Percentiles rank a stretch among this genome's conserved stretches.
Conservation (phyloP, 2,113 vertebrate genomes). For the Elaphurus davidianus region DNA sequence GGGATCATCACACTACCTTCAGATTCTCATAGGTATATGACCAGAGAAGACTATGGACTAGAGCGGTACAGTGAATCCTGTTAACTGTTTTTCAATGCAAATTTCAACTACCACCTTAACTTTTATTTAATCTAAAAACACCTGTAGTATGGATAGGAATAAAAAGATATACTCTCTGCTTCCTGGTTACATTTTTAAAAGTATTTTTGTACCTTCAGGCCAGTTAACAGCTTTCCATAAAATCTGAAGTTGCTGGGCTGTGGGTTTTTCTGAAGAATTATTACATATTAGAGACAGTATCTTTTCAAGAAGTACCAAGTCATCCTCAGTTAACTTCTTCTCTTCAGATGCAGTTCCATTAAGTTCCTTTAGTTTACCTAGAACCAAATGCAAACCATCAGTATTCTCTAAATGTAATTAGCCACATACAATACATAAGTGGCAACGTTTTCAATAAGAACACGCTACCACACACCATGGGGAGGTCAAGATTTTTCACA, state of each 20-base stretch:
- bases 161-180: neutral
- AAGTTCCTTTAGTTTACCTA: constrained; percentile 93
- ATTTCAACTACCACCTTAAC: neutral
- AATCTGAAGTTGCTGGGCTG: constrained; percentile 88
- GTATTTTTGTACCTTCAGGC: constrained; percentile 89
- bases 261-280: constrained; percentile 82
- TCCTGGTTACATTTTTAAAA: neutral
- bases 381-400: constrained; percentile 49
- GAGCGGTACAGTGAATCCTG: neutral
- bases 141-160: neutral
- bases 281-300: constrained; percentile 85
- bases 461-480: neutral
- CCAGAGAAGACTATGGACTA: neutral
- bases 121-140: constrained; percentile 25
- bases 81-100: neutral
- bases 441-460: neutral
- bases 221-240: constrained; percentile 94
- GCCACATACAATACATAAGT: neutral
- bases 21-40: neutral
- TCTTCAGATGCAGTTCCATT: constrained; percentile 83
- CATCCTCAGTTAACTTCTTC: constrained; percentile 85
- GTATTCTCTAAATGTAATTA: neutral
- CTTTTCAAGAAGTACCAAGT: constrained; percentile 85
- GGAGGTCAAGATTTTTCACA: neutral
- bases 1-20: neutral